These are phyloP conservation scores for Podabrus alpinus DNA, from an alignment of 2,888 invertebrate species.

Conservation along the genomic window DNA sequence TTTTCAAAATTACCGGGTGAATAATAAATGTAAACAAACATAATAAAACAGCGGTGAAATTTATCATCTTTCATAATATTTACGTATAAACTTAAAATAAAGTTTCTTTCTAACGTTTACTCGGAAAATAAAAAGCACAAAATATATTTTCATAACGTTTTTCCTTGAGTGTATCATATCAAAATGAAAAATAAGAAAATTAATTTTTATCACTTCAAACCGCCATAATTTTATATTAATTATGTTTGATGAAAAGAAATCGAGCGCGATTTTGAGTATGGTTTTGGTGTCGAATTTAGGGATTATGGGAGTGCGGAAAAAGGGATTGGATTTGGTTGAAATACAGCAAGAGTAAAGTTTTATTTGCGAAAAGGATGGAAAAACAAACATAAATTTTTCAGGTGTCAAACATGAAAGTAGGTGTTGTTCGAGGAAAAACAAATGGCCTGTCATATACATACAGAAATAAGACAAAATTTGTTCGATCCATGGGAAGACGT, in stretches of 20 bases:
- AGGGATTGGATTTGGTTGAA: constrained; percentile 17
- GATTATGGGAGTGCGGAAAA: constrained; percentile 12
- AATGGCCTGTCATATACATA: constrained; percentile 26
- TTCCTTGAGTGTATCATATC: neutral
- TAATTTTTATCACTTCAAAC: neutral
- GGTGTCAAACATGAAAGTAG: constrained; percentile 25
- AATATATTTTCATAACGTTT: neutral
- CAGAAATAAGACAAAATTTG: constrained; percentile 26
- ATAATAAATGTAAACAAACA: constrained; percentile 3
- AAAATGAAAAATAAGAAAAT: neutral
- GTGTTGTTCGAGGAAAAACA: constrained; percentile 24
- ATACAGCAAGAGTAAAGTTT: constrained; percentile 20
- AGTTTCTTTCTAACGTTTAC: neutral
- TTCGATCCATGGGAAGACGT: constrained; percentile 5
- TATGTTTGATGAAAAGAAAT: neutral
- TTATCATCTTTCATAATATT: constrained; percentile 2
- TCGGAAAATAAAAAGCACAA: neutral
- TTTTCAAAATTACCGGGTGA: neutral
- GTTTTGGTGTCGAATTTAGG: constrained; percentile 8
- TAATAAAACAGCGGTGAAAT: neutral
- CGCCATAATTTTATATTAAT: neutral
- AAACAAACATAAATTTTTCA: constrained; percentile 29
- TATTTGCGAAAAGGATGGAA: constrained; percentile 26
- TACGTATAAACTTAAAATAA: neutral
- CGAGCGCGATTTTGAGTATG: neutral